Base-by-base conservation (phyloP, 2,113 vertebrate genomes). In the Xyrauchen texanus region DNA sequence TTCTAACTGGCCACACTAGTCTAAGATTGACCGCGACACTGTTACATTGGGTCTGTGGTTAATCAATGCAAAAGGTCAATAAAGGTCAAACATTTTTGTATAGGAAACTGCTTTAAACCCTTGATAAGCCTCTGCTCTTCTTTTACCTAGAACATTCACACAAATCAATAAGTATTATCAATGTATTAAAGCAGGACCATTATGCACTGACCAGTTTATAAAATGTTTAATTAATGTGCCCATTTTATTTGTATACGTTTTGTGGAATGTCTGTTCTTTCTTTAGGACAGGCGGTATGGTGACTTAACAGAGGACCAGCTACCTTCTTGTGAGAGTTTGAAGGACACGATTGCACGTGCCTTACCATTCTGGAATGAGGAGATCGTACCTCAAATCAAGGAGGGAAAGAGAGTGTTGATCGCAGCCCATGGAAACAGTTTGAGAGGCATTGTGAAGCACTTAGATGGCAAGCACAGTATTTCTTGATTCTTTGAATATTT, bases 321-420 rank as follows among this genome's bases (percentile, higher is more conserved):
- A 16, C 95, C 95, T 0, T 90, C 93, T 0, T 96, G 94, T 0
- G 95, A 96, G 87, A 96, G 95, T 83, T 83, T 96, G 85, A 96
- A 96, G 88, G 94, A 96, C 83, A 96, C 95, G 0, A 96, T 96
- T 6, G 95, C 95, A 55, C 91, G 94, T 74, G 94, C 95, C 5
- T 88, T 96, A 84, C 95, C 95, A 2, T 96, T 95, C 82, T 96
- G 95, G 95, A 95, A 95, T 0, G 94, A 96, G 67, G 94, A 95
- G 77, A 96, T 96, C 0, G 94, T 94, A 55, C 95, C 95, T 0
- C 94, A 94, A 86, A 95, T 96, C 87, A 95, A 95, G 82, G 92
- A 94, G 66, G 95, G 95, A 52, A 96, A 96, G 65, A 88, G 94
- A 45, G 95, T 96, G n/a, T 90, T 96, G 70, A 93, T 96, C 76